phyloP scores from a whole-genome alignment of 2,888 invertebrate species.

The Proisotoma minuta region DNA sequence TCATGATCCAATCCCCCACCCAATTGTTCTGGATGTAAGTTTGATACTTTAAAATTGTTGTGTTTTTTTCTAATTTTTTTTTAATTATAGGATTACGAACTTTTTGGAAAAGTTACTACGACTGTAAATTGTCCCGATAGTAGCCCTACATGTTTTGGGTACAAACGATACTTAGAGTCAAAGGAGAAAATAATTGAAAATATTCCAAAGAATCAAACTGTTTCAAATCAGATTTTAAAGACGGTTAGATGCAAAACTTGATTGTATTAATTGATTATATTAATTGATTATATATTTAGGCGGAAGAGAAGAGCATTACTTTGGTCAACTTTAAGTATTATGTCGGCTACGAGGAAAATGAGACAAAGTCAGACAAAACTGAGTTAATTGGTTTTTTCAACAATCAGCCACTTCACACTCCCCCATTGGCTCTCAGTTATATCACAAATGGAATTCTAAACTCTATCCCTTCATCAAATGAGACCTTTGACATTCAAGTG shows the following conservation, averaged over 20 bases:
- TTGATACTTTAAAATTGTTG: neutral
- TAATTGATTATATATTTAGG: neutral
- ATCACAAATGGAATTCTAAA: conserved; percentile 62
- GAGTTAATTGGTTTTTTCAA: conserved; percentile 60
- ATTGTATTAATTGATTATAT: neutral
- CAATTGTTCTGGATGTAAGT: conserved; percentile 1
- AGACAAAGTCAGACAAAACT: conserved; percentile 6
- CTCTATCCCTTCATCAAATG: neutral
- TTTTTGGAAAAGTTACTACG: conserved; percentile 37
- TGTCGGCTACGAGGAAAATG: conserved; percentile 31
- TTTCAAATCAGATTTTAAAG: conserved; percentile 21
- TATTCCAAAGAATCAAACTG: conserved; percentile 14
- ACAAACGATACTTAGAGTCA: conserved; percentile 15
- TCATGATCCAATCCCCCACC: neutral
- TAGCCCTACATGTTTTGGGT: conserved; percentile 25
- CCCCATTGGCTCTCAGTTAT: conserved; percentile 63
- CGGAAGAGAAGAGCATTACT: conserved; percentile 14
- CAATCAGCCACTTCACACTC: conserved; percentile 71
- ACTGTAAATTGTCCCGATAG: conserved; percentile 28
- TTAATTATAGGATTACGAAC: conserved; percentile 35
- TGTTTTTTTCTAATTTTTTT: neutral
- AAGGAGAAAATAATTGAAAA: neutral
- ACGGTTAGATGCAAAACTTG: conserved; percentile 11
- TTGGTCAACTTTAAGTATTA: conserved; percentile 42
- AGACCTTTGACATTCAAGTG: conserved; percentile 53